Percentiles rank a stretch among this genome's conserved stretches.
phyloP scores from a whole-genome alignment of 2,888 invertebrate species.

The Arenicola marina region DNA sequence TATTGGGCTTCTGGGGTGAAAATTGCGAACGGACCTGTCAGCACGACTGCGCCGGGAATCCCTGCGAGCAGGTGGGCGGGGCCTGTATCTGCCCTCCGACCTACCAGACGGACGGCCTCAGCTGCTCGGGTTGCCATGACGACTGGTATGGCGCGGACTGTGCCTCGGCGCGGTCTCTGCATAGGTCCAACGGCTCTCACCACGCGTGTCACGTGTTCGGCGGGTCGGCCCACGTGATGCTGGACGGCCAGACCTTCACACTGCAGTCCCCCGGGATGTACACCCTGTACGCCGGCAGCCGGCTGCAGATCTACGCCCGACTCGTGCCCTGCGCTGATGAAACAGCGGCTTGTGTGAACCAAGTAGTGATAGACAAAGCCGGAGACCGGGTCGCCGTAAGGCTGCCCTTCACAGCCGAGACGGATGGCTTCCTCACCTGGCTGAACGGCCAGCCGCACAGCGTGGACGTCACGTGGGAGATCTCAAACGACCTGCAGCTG shows the following conservation, averaged over 20 bases:
- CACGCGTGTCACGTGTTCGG: slow-evolving; percentile 32
- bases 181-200: slow-evolving; percentile 3
- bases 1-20: slow-evolving; percentile 36
- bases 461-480: slow-evolving; percentile 1
- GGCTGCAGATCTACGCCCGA: slow-evolving; percentile 24
- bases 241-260: slow-evolving; percentile 26
- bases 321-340: slow-evolving; percentile 32
- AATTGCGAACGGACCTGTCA: slow-evolving; percentile 36
- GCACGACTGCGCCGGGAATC: slow-evolving; percentile 34
- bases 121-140: slow-evolving; percentile 35
- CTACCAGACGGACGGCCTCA: slow-evolving; percentile 22
- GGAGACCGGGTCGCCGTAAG: background rate
- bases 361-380: background rate
- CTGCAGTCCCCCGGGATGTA: slow-evolving; percentile 6
- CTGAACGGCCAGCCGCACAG: background rate
- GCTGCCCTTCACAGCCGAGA: background rate
- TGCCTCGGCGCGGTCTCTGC: slow-evolving; percentile 24
- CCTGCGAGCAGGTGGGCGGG: slow-evolving; percentile 34
- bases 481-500: background rate
- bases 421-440: background rate
- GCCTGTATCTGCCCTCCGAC: slow-evolving; percentile 36
- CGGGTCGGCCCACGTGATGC: slow-evolving; percentile 35
- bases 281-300: background rate
- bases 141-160: slow-evolving; percentile 44
- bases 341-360: background rate